These are phyloP conservation scores for Agrilus planipennis DNA, from an alignment of 1,140 invertebrate genomes.

Conservation along the genomic window DNA sequence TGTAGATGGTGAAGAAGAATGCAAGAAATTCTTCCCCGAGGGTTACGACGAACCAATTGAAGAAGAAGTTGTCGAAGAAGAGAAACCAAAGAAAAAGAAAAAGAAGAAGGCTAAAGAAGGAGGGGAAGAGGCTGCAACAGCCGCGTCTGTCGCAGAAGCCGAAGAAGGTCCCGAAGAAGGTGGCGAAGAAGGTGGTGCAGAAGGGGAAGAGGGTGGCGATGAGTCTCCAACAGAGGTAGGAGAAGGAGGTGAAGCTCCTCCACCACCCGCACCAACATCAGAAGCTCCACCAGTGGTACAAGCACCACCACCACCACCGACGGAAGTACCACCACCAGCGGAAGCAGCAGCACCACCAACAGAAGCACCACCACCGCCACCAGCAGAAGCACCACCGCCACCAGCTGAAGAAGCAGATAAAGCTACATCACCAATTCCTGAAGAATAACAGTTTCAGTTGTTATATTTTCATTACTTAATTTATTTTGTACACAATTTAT, in stretches of 20 bases:
- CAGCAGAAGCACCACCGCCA: conserved; percentile 5
- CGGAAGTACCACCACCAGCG: conserved; percentile 19
- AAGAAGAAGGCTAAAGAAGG: conserved; percentile 11
- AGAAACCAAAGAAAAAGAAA: conserved; percentile 15
- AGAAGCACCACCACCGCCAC: neutral
- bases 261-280: neutral
- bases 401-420: conserved; percentile 17
- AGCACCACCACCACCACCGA: conserved; percentile 4
- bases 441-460: conserved; percentile 1
- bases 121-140: conserved; percentile 6
- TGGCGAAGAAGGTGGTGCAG: conserved; percentile 12
- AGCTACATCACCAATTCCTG: conserved; percentile 24
- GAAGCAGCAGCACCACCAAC: conserved; percentile 20
- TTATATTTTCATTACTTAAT: neutral
- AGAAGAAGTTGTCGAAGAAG: conserved; percentile 14
- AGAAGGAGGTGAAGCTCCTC: conserved; percentile 4
- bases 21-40: conserved; percentile 44
- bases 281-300: neutral
- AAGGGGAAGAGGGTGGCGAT: conserved; percentile 6
- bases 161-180: conserved; percentile 10
- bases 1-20: conserved; percentile 44
- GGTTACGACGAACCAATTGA: conserved; percentile 36
- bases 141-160: neutral
- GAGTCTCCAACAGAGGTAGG: conserved; percentile 14
- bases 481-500: neutral